Evolutionary conservation across 1,140 invertebrate species (phyloP), one percentile per base, ranked within the genome.

Genomic region (Samia ricini): DNA sequence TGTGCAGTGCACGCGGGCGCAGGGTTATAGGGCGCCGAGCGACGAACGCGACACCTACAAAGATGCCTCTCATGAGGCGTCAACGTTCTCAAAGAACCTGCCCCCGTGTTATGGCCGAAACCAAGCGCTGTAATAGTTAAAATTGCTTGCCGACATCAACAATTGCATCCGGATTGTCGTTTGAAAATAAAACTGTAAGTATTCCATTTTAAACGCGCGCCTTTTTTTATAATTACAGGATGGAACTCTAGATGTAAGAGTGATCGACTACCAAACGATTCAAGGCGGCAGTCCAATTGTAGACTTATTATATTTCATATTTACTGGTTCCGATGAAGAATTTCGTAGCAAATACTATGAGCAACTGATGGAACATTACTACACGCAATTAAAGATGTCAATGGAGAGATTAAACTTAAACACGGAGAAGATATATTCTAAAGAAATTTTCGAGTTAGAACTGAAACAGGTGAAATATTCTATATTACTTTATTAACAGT

Each of bases 231-330:
- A 29, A 2, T 29, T 50, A 36, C 68, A 89, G 88, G 71, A 82
- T 5, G 77, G 76, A 18, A 64, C 64, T 6, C 67, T 90, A 15
- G 72, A 73, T 2, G 57, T 91, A 3, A 80, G 83, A 10, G 80
- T 91, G 2, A 42, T 93, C 26, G 92, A 93, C 64, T 92, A 91
- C 69, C 92, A 93, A 81, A 79, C 92, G 6, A 68, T 81, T 21
- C 88, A 91, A 48, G 80, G 81, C 18, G 76, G 85, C 12, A 92
- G 91, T 26, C 87, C 92, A 1, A 73, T 85, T 0, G 63, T 86
- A 0, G 93, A 94, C 72, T 66, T 94, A 2, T 51, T 88, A 21
- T 93, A 92, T 64, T 91, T 93, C 64, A 72, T 94, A 3, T 91
- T 91, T 69, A 85, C 83, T 3, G 91, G 91, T 15, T 88, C 92